Evolutionary conservation across 1,140 invertebrate genomes (phyloP), one percentile per base, ranked within the genome.

Genomic region (Vanessa atalanta): DNA sequence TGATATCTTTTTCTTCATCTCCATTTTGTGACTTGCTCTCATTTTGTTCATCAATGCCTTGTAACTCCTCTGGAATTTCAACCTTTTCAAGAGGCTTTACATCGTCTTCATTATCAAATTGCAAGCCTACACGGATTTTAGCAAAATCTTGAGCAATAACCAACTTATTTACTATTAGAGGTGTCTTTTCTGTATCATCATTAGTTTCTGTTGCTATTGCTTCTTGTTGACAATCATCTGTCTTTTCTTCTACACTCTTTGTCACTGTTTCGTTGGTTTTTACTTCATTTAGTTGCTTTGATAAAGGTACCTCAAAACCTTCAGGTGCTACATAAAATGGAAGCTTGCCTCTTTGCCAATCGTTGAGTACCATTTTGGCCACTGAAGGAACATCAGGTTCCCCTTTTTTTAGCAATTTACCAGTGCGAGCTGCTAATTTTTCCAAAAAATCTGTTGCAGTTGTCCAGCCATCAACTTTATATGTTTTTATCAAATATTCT

Each of bases 321-420:
- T 96, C 95, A 13, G 98, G 99, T 65, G 95, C 94, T 1, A 98
- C 96, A 94, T 98, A 99, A 91, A 97, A 99, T 0, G 99, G 99
- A 53, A 99, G 93, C 93, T 98, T 99, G 14, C 99, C 99, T 83
- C 99, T 95, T 93, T 99, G 99, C 96, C 97, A 99, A 91, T 99
- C 99, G 94, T 99, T 99, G 0, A 99, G 93, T 4, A 99, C 95
- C 97, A 99, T 99, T 89, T 97, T 97, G 0, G 99, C 96, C 15
- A 97, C 96, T 63, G 96, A 96, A 63, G 94, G 93, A 13, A 99
- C 94, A 93, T 99, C 98, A 13, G 99, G 98, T 90, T 99, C 98
- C 31, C 98, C 99, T 80, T 98, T 98, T 91, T 99, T 99, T 2
- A 99, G 89, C 55, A 99, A 93, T 93, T 98, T 99, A 13, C 99